phyloP scores from a whole-genome alignment of 2,888 invertebrate species.

The Stictocephala bisonia region DNA sequence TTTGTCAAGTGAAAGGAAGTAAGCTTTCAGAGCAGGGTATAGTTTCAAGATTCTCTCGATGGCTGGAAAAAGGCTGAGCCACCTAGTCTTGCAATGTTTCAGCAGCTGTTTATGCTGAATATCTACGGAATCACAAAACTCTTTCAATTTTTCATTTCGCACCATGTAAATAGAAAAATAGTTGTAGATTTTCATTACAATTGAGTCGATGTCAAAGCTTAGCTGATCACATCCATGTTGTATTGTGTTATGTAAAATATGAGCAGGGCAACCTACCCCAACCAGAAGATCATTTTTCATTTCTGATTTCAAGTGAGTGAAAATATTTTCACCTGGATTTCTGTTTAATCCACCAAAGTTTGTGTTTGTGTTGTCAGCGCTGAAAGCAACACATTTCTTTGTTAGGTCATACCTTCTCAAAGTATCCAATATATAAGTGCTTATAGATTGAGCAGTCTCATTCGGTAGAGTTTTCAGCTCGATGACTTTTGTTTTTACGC shows the following conservation, averaged over 20 bases:
- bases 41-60: too few species aligned
- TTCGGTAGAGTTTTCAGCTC: conserved; percentile 38
- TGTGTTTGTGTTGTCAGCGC: conserved; percentile 49
- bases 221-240: conserved; percentile 60
- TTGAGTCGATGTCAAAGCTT: conserved; percentile 60
- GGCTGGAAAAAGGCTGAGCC: conserved; percentile 59
- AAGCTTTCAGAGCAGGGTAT: too few species aligned
- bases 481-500: conserved; percentile 46
- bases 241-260: conserved; percentile 62
- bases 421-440: conserved; percentile 21
- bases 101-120: conserved; percentile 54
- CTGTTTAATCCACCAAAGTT: conserved; percentile 50
- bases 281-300: conserved; percentile 47
- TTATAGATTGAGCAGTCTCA: conserved; percentile 42
- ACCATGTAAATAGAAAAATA: conserved; percentile 62
- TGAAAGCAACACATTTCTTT: conserved; percentile 39
- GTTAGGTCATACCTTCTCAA: conserved; percentile 20
- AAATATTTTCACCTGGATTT: conserved; percentile 54
- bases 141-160: conserved; percentile 60
- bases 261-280: conserved; percentile 61
- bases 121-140: conserved; percentile 60
- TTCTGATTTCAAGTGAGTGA: conserved; percentile 31
- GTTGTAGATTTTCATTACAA: too few species aligned
- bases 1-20: too few species aligned
- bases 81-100: conserved; percentile 58